A percentile compares a stretch with the other conserved stretches of the same genome.
phyloP scores from a whole-genome alignment of 2,797 vertebrate species.

The Hyperoplus immaculatus region DNA sequence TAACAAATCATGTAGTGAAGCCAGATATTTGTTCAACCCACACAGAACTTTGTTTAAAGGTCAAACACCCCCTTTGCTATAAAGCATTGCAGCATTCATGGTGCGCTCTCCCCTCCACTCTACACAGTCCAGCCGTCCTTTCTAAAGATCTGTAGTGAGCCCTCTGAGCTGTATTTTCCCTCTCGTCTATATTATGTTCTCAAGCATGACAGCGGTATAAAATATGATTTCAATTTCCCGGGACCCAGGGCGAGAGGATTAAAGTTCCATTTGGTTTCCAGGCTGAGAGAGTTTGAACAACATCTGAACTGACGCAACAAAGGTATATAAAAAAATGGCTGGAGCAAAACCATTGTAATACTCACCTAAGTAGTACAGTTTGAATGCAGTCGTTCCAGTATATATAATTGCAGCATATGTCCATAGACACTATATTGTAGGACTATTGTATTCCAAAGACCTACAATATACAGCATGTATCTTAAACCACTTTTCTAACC shows the following conservation, averaged over 20 bases:
- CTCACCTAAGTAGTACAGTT: background rate
- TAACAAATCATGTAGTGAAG: conserved; percentile 20
- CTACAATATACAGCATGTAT: background rate
- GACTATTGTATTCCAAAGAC: background rate
- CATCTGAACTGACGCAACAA: conserved; percentile 12
- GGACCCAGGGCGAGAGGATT: conserved; percentile 31
- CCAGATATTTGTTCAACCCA: conserved; percentile 3
- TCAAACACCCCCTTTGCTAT: background rate
- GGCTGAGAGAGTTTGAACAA: conserved; percentile 26
- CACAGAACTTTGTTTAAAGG: conserved; percentile 31
- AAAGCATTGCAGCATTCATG: no score
- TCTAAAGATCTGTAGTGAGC: conserved; percentile 4
- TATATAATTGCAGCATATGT: background rate
- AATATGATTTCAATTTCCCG: conserved; percentile 58
- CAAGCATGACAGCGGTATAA: conserved; percentile 39
- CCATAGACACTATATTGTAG: background rate
- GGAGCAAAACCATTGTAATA: background rate
- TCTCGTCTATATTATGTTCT: conserved; percentile 25
- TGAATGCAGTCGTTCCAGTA: background rate
- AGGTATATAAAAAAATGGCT: conserved; percentile 4
- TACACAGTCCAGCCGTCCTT: conserved; percentile 3
- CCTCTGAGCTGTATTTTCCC: conserved; percentile 31
- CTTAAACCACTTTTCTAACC: background rate
- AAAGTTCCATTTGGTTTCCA: conserved; percentile 38
- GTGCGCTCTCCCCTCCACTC: background rate